Evolutionary conservation across 2,888 invertebrate species (phyloP), one percentile per base, ranked within the genome.

Genomic region (Girardia tigrina): DNA sequence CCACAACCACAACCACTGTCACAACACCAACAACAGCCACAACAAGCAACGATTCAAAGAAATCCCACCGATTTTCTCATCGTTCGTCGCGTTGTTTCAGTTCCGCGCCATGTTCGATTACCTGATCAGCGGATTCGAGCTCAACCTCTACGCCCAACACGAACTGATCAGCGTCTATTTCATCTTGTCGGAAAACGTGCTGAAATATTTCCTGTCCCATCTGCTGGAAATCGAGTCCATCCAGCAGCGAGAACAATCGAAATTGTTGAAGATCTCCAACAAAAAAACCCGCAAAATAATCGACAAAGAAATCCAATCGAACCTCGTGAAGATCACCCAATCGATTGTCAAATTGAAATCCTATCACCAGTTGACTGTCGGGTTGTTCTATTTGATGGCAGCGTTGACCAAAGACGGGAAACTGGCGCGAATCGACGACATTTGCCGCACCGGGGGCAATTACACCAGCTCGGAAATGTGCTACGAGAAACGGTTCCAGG

Each of bases 141-240:
- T 97, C 75, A 94, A 97, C 84, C 86, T 98, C 29, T 97, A 95
- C 85, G 92, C 93, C 77, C 89, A 90, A 27, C 94, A 95, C 83
- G 97, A 98, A 86, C 95, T 91, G 84, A 90, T 93, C 80, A 94
- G 94, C 83, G 90, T 95, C 79, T 97, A 90, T 85, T 94, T 77
- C 72, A 76, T 78, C 26, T 74, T 78, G 14, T 56, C 71, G 16
- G 78, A 78, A 28, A 75, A 73, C 23, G 76, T 78, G 26, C 27
- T 78, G 26, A 73, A 78, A 73, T 73, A 73, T 73, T 73, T 28
- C 26, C 28, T 29, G 8, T n/a, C 29, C 6, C 73, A 73, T 70
- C n/a, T 69, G 8, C 27, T 4, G 69, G 73, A 73, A 70, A 42
- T 73, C 29, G 73, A 73, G 42, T 20, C 20, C 42, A 28, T 20